Evolutionary conservation across 1,140 invertebrate genomes (phyloP).

Genomic region (Sesamia nonagrioides): DNA sequence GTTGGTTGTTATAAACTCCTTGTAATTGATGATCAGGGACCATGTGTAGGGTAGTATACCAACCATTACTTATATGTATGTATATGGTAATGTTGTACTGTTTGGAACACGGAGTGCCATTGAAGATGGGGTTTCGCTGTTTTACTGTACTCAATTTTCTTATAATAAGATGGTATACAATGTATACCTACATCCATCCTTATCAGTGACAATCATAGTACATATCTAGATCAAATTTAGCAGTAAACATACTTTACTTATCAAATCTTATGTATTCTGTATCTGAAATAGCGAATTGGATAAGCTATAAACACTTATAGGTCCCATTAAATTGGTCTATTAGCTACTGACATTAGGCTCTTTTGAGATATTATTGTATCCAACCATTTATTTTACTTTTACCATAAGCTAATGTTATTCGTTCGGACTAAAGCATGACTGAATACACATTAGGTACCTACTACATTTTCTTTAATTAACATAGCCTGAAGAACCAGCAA

Average conservation of each 20-base stretch:
- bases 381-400: background rate
- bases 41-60: constrained; percentile 24
- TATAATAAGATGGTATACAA: no score
- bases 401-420: no score
- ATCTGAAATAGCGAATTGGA: constrained; percentile 23
- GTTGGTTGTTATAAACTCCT: constrained; percentile 29
- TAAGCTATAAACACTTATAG: constrained; percentile 26
- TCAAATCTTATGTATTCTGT: background rate
- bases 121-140: background rate
- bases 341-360: background rate
- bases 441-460: no score
- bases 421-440: no score
- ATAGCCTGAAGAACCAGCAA: no score
- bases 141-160: background rate
- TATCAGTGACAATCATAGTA: constrained; percentile 14
- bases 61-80: constrained; percentile 16
- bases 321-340: background rate
- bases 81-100: constrained; percentile 13
- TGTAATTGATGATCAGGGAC: constrained; percentile 39
- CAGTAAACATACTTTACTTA: constrained; percentile 29
- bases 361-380: background rate
- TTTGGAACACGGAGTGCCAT: background rate
- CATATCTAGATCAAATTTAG: constrained; percentile 23
- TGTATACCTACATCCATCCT: background rate
- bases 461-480: no score